phyloP scores from a whole-genome alignment of 2,888 invertebrate genomes.

The Aelia acuminata region DNA sequence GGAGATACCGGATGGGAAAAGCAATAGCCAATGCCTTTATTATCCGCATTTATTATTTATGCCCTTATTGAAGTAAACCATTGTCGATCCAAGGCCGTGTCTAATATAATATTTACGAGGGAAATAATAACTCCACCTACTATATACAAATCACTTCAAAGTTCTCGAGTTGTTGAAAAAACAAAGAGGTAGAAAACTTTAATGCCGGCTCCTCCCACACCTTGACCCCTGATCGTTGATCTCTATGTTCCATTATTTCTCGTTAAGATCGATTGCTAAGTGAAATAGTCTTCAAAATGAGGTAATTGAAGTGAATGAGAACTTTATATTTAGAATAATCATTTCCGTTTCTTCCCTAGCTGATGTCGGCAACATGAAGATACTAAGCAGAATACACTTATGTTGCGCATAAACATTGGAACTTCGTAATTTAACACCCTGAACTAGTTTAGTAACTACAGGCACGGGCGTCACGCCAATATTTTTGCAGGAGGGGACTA shows the following conservation, averaged over 20 bases:
- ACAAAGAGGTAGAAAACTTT: neutral
- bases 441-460: no score
- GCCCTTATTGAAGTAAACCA: neutral
- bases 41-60: constrained; percentile 21
- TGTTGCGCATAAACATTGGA: no score
- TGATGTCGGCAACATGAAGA: no score
- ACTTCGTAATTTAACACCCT: no score
- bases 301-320: neutral
- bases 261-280: neutral
- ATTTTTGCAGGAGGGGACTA: no score
- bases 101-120: constrained; percentile 24
- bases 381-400: no score
- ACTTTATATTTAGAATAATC: no score
- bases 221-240: neutral
- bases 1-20: constrained; percentile 23
- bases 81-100: constrained; percentile 25
- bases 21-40: constrained; percentile 13
- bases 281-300: neutral
- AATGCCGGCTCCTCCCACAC: constrained; percentile 20
- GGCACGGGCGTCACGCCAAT: no score
- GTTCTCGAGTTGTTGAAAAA: neutral
- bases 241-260: neutral
- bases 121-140: constrained; percentile 5
- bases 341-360: no score
- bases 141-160: constrained; percentile 30